Evolutionary conservation across 2,888 invertebrate genomes (phyloP).

Genomic region (Pteria penguin): DNA sequence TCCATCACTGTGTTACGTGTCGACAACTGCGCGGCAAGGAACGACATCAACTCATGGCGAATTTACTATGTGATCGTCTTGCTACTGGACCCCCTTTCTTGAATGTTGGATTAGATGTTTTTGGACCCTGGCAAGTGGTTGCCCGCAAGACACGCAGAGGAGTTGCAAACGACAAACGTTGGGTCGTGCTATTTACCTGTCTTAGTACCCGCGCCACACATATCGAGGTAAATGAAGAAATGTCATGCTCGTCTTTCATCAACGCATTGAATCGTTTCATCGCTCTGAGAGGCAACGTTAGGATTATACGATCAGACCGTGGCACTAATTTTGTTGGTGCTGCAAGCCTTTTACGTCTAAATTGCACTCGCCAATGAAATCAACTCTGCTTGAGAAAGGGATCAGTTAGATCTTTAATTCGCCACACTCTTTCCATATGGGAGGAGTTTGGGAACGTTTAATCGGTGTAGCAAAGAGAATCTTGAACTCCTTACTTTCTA

Average conservation of each 20-base stretch:
- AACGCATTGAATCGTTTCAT: slow-evolving; percentile 57
- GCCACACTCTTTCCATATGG: no score
- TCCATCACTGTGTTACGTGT: slow-evolving; percentile 43
- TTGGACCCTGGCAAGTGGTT: slow-evolving; percentile 67
- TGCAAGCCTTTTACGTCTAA: no score
- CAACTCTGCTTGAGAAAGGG: no score
- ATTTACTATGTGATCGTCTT: slow-evolving; percentile 43
- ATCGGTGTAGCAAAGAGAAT: no score
- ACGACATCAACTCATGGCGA: slow-evolving; percentile 16
- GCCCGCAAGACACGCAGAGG: slow-evolving; percentile 56
- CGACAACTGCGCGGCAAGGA: slow-evolving; percentile 19
- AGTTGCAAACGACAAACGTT: slow-evolving; percentile 57
- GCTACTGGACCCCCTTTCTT: slow-evolving; percentile 57
- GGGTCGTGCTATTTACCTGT: slow-evolving; percentile 62
- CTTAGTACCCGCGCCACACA: slow-evolving; percentile 57
- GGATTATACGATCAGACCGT: slow-evolving; percentile 53
- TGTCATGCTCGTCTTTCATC: slow-evolving; percentile 60
- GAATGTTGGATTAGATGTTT: slow-evolving; percentile 58
- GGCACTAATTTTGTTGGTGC: slow-evolving; percentile 63
- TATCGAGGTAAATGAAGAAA: slow-evolving; percentile 56
- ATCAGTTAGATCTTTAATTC: no score
- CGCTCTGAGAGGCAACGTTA: slow-evolving; percentile 50
- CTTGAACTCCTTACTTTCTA: no score
- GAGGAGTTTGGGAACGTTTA: no score
- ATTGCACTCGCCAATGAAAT: no score